Conservation (phyloP, 2,113 vertebrate genomes). For the Thymallus thymallus region DNA sequence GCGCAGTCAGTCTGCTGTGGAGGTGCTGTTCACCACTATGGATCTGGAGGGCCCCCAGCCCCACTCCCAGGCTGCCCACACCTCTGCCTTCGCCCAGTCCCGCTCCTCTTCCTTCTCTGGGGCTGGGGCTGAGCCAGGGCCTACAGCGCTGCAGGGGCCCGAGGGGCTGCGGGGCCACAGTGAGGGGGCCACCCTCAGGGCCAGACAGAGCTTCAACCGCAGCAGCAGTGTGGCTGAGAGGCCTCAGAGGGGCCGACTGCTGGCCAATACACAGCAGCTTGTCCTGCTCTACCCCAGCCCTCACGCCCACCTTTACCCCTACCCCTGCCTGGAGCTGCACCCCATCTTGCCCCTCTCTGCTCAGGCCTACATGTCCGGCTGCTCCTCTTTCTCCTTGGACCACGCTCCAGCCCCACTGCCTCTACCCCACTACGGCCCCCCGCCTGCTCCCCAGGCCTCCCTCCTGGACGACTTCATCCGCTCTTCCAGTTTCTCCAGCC, state of each 20-base stretch:
- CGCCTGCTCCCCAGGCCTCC: background rate
- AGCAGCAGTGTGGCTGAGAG: conserved; percentile 57
- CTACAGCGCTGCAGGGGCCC: conserved; percentile 26
- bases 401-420: conserved; percentile 25
- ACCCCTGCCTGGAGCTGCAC: conserved; percentile 17
- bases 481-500: background rate
- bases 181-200: conserved; percentile 41
- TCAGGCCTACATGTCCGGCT: background rate
- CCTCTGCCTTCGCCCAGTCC: conserved; percentile 60
- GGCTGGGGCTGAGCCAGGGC: conserved; percentile 29
- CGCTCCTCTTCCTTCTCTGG: conserved; percentile 66
- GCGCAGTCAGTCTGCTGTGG: conserved; percentile 67
- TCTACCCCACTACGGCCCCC: background rate
- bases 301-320: conserved; percentile 20
- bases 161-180: conserved; percentile 48
- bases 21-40: conserved; percentile 44
- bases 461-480: conserved; percentile 38
- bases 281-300: conserved; percentile 63
- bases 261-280: conserved; percentile 33
- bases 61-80: conserved; percentile 56
- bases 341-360: conserved; percentile 5
- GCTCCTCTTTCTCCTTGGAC: conserved; percentile 64
- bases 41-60: conserved; percentile 64
- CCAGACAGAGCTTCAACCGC: conserved; percentile 48
- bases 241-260: conserved; percentile 36